A percentile compares a stretch with the other conserved stretches of the same genome.
Conservation (phyloP, 2,113 vertebrate genomes). For the Sylvietta virens region DNA sequence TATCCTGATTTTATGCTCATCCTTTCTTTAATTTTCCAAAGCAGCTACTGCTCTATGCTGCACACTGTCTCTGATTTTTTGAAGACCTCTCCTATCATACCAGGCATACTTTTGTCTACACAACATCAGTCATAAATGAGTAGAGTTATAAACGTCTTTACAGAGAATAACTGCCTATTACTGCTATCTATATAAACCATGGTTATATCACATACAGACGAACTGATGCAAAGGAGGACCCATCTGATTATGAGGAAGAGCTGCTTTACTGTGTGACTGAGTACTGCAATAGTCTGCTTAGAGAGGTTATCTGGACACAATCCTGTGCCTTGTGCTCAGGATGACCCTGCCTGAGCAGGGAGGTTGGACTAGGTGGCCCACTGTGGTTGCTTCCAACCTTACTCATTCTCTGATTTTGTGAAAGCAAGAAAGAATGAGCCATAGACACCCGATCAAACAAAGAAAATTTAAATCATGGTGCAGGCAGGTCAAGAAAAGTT, state of each 20-base stretch:
- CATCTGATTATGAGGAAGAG: background rate
- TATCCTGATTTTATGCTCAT: background rate
- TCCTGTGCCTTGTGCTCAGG: too few species aligned
- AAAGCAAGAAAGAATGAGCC: background rate
- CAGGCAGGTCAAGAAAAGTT: background rate
- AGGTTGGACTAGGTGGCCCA: background rate
- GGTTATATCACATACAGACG: background rate
- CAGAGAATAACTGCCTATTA: background rate
- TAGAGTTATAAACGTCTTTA: background rate
- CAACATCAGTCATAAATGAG: background rate
- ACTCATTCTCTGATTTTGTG: background rate
- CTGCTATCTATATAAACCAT: background rate
- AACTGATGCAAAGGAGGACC: background rate
- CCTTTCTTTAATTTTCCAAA: background rate
- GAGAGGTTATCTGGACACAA: background rate
- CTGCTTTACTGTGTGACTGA: background rate
- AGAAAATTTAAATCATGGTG: background rate
- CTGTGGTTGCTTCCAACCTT: background rate
- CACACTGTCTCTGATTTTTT: background rate
- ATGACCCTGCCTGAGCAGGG: background rate
- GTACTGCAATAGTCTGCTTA: background rate
- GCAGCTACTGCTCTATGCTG: background rate
- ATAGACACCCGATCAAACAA: background rate
- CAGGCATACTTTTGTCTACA: background rate
- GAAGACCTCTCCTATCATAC: background rate